These are phyloP conservation scores for Epicauta chinensis DNA, from an alignment of 1,140 invertebrate species.

Conservation along the genomic window DNA sequence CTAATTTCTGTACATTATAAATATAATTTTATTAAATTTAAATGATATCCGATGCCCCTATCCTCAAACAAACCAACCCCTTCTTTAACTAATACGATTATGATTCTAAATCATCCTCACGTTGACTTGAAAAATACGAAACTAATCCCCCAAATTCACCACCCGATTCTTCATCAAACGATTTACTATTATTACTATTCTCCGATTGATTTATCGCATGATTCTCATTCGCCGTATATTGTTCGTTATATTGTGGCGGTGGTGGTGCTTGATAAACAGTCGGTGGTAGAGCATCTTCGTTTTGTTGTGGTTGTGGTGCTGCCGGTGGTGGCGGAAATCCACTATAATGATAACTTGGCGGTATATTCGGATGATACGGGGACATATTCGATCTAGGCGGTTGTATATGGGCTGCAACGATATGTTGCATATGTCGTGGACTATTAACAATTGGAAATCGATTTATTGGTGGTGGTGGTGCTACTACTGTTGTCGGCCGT, in stretches of 20 bases:
- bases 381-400: constrained; percentile 9
- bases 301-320: constrained; percentile 34
- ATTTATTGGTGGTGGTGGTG: constrained; percentile 38
- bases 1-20: constrained; percentile 18
- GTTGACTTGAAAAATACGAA: constrained; percentile 81
- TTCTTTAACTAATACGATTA: constrained; percentile 19
- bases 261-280: constrained; percentile 15
- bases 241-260: constrained; percentile 25
- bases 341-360: constrained; percentile 18
- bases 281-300: constrained; percentile 36
- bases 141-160: constrained; percentile 77
- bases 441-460: constrained; percentile 32
- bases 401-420: constrained; percentile 26
- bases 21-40: constrained; percentile 11
- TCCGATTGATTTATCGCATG: constrained; percentile 24
- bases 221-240: constrained; percentile 11
- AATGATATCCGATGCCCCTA: too few species aligned
- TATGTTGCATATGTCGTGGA: constrained; percentile 3
- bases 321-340: constrained; percentile 3
- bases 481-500: not conserved
- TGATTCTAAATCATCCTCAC: constrained; percentile 58
- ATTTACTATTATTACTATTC: constrained; percentile 32
- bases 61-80: too few species aligned
- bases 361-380: constrained; percentile 24
- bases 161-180: constrained; percentile 50